Evolutionary conservation across 2,888 invertebrate species (phyloP).

Genomic region (Agapostemon virescens): DNA sequence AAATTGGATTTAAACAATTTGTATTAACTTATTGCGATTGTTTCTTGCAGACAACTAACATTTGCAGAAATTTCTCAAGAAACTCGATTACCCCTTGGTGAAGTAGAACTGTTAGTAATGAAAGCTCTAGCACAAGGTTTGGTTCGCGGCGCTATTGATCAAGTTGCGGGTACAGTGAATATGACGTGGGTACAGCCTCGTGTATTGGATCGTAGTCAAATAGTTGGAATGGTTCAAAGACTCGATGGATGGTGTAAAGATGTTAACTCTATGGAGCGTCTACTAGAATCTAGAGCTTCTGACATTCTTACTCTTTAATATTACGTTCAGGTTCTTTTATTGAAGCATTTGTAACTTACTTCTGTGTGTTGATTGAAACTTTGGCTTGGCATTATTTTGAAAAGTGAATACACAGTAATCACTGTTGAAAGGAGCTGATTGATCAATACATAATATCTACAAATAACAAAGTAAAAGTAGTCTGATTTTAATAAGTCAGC

Average conservation of each 20-base stretch:
- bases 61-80: conserved; percentile 95
- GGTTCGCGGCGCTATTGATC: conserved; percentile 96
- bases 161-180: conserved; percentile 88
- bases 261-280: conserved; percentile 87
- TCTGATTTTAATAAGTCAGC: conserved; percentile 34
- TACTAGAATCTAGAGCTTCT: conserved; percentile 88
- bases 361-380: conserved; percentile 35
- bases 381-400: conserved; percentile 40
- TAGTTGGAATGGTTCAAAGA: conserved; percentile 87
- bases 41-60: conserved; percentile 85
- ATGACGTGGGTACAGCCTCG: conserved; percentile 94
- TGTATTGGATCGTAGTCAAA: conserved; percentile 87
- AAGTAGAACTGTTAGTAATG: conserved; percentile 98
- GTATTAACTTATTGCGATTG: neutral
- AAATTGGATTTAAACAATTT: neutral
- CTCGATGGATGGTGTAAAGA: conserved; percentile 88
- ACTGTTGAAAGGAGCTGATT: conserved; percentile 19
- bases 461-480: conserved; percentile 15
- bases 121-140: conserved; percentile 97
- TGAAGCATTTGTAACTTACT: conserved; percentile 49
- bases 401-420: conserved; percentile 4
- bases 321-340: conserved; percentile 35
- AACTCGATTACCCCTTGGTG: conserved; percentile 90
- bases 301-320: conserved; percentile 87
- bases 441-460: conserved; percentile 19